Conservation (phyloP, 2,888 invertebrate species). For the Drosophila prostipennis region DNA sequence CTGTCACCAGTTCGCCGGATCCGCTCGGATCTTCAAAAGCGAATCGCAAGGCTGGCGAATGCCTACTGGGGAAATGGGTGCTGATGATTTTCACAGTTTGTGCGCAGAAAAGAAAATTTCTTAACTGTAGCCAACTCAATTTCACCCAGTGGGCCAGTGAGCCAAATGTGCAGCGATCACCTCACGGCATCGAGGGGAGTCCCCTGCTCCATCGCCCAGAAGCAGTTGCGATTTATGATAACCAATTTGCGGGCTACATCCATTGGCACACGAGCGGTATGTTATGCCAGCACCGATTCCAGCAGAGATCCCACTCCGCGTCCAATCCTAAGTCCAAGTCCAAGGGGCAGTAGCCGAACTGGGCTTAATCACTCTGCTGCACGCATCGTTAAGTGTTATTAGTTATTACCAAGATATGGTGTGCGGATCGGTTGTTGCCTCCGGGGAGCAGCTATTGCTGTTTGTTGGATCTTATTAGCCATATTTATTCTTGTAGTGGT, state of each 20-base stretch:
- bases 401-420: slow-evolving; percentile 23
- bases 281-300: slow-evolving; percentile 23
- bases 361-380: slow-evolving; percentile 68
- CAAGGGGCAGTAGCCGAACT: slow-evolving; percentile 30
- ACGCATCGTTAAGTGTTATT: slow-evolving; percentile 74
- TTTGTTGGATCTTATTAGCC: slow-evolving; percentile 18
- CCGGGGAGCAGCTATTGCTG: not conserved
- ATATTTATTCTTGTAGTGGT: slow-evolving; percentile 12
- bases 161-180: slow-evolving; percentile 81
- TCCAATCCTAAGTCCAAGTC: not conserved
- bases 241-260: slow-evolving; percentile 42
- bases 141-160: slow-evolving; percentile 84
- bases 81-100: slow-evolving; percentile 59
- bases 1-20: slow-evolving; percentile 18
- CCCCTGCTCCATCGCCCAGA: not conserved
- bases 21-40: slow-evolving; percentile 17
- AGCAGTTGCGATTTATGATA: slow-evolving; percentile 44
- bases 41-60: slow-evolving; percentile 18
- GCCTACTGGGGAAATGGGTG: slow-evolving; percentile 9
- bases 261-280: slow-evolving; percentile 29
- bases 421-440: slow-evolving; percentile 34
- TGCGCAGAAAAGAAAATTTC: slow-evolving; percentile 80
- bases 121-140: slow-evolving; percentile 79
- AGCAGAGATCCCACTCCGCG: not conserved
- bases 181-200: slow-evolving; percentile 46